A percentile compares a stretch with the other conserved stretches of the same genome.
Conservation (phyloP, 2,113 vertebrate species). For the Lonchura striata region DNA sequence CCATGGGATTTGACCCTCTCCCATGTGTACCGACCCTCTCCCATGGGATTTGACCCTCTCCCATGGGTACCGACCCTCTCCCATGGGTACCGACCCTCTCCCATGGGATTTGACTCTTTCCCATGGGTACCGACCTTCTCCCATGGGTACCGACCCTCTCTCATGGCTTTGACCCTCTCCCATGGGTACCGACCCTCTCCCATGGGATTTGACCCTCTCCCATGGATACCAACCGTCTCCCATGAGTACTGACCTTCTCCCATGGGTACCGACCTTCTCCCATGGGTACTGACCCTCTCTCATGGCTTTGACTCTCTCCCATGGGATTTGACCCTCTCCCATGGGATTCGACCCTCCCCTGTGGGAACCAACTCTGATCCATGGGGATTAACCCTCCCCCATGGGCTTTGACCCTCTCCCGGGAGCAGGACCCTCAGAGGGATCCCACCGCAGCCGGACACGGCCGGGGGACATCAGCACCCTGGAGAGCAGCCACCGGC, state of each 20-base stretch:
- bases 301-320: not conserved
- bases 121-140: not conserved
- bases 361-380: not conserved
- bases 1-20: too few relatives aligned
- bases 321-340: fast-evolving
- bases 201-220: fast-evolving
- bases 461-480: not conserved
- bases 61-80: not conserved
- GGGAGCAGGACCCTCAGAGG: not conserved
- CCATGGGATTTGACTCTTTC: too few relatives aligned
- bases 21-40: too few relatives aligned
- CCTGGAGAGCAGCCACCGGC: not conserved
- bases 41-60: fast-evolving
- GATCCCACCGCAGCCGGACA: fast-evolving
- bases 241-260: too few relatives aligned
- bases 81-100: not conserved
- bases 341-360: fast-evolving
- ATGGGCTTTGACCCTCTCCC: too few relatives aligned
- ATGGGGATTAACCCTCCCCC: too few relatives aligned
- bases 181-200: fast-evolving
- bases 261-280: not conserved
- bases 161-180: fast-evolving
- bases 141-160: fast-evolving
- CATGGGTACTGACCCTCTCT: not conserved
- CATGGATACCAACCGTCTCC: too few relatives aligned